Conservation (phyloP, 2,113 vertebrate species). For the Phaetusa simplex region DNA sequence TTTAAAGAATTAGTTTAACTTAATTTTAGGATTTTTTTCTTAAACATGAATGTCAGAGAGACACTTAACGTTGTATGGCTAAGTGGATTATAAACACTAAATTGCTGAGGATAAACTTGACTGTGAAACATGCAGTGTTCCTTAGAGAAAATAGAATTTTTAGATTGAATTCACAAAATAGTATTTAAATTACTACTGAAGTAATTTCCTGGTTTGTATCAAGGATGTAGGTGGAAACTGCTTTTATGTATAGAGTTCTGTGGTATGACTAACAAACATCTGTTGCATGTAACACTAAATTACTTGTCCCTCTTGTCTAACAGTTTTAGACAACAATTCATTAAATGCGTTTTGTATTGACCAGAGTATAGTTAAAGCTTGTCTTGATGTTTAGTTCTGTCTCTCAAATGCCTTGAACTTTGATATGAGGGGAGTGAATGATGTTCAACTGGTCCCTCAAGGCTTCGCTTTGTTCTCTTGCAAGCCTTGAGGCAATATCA, state of each 20-base stretch:
- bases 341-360: conserved; percentile 58
- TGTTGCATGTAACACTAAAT: conserved; percentile 63
- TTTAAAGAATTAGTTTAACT: conserved; percentile 28
- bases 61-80: conserved; percentile 7
- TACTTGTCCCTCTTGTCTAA: conserved; percentile 55
- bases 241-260: conserved; percentile 54
- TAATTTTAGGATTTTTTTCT: neutral
- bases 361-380: conserved; percentile 80
- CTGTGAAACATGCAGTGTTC: conserved; percentile 12
- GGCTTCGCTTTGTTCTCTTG: conserved; percentile 31
- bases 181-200: conserved; percentile 1
- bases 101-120: conserved; percentile 10
- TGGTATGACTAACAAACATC: conserved; percentile 58
- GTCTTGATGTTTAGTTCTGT: conserved; percentile 71
- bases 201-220: conserved; percentile 26
- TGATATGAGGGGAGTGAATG: conserved; percentile 15
- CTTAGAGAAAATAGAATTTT: neutral
- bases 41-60: conserved; percentile 49
- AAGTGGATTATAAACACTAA: conserved; percentile 63
- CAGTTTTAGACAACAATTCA: conserved; percentile 37
- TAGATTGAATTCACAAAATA: neutral
- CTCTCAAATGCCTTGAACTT: conserved; percentile 62
- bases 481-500: conserved; percentile 21
- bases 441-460: conserved; percentile 17
- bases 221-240: conserved; percentile 48